These are phyloP conservation scores for Turdus rufiventris DNA, from an alignment of 2,113 vertebrate species.

Conservation along the genomic window DNA sequence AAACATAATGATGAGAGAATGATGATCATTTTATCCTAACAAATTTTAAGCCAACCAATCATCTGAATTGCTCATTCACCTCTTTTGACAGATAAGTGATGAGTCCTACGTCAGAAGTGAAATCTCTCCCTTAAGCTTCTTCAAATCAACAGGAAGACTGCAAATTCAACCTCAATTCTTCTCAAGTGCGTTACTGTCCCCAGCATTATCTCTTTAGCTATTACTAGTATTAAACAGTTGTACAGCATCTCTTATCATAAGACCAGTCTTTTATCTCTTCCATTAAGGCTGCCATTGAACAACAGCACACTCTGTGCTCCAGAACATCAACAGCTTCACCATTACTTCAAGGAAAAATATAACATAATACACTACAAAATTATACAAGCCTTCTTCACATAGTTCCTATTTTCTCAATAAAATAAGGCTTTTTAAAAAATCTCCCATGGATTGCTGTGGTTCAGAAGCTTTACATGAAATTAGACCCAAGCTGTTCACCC, in stretches of 20 bases:
- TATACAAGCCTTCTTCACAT: background rate
- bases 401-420: background rate
- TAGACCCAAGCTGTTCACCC: background rate
- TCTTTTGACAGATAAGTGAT: conserved; percentile 35
- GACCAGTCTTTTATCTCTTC: background rate
- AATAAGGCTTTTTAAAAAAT: rapidly evolving
- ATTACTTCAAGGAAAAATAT: background rate
- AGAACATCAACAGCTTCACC: background rate
- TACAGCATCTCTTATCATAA: background rate
- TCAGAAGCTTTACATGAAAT: background rate
- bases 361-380: background rate
- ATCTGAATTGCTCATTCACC: conserved; percentile 46
- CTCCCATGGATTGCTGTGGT: background rate
- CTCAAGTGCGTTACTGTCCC: background rate
- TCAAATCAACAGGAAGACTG: conserved; percentile 17
- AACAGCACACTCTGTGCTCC: background rate
- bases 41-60: conserved; percentile 48
- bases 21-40: conserved; percentile 39
- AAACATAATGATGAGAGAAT: conserved; percentile 40
- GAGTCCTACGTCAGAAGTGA: conserved; percentile 24
- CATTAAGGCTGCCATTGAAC: background rate
- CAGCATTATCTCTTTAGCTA: background rate
- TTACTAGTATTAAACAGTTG: background rate
- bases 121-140: background rate
- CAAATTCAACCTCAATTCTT: background rate